Base-by-base conservation (phyloP, 2,888 invertebrate species). In the Griposia aprilina region DNA sequence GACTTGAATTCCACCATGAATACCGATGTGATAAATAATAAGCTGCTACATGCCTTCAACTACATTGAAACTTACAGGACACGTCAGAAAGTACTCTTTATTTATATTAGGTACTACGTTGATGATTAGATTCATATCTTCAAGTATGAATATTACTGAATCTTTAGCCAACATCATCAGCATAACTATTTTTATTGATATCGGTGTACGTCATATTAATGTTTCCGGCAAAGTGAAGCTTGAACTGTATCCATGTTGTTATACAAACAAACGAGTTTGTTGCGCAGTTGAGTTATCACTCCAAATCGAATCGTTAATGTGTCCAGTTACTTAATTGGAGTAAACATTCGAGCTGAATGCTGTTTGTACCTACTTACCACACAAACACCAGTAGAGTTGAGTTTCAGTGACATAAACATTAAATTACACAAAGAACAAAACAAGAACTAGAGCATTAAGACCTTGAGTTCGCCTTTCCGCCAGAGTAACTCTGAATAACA, bases 401-500 rank as follows among this genome's bases (percentile, higher is more conserved):
- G 86, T 78, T 76, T 82, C 82, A 85, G 80, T 83, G 86, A 83
- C 85, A 77, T 79, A 76, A 78, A 81, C 70, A 81, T 76, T 75
- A 55, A 78, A 84, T 76, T 84, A 82, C 82, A 87, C 83, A 87
- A 86, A 88, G 74, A 88, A 76, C 75, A 83, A 86, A 87, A 83
- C 85, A 90, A 89, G 86, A 93, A 94, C 90, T 92, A 88, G 93
- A 93, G 91, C 93, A 92, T 90, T 91, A 85, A 83, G 75, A 91
- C 95, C 95, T 95, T 95, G 95, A 92, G 81, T 86, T 76, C 81
- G 88, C 88, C 90, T 93, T 92, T 92, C 91, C 91, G 91, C 89
- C 80, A 90, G 88, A 90, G 84, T 89, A 88, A 88, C 90, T 92
- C 10, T 91, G 90, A 90, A 91, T 91, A 90, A 86, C 86, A 88